Evolutionary conservation across 1,140 invertebrate species (phyloP).

Genomic region (Drosophila rhopaloa): DNA sequence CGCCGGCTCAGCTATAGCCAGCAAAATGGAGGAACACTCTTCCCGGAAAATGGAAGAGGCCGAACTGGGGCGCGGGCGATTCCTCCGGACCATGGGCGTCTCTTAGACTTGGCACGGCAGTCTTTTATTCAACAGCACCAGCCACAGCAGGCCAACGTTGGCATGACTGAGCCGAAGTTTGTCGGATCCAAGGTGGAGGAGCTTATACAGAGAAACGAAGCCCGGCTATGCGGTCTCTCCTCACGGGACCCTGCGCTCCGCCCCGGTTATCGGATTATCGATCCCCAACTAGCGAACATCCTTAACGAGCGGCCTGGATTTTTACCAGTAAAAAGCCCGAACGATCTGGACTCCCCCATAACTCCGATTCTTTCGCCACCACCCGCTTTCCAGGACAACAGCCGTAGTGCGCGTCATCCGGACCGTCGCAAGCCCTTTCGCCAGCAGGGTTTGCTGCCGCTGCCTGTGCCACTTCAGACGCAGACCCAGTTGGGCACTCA

Average conservation of each 20-base stretch:
- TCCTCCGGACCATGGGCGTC: slow-evolving; percentile 52
- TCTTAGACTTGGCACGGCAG: slow-evolving; percentile 53
- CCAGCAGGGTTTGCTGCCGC: slow-evolving; percentile 28
- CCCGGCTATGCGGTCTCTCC: slow-evolving; percentile 46
- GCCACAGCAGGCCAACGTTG: slow-evolving; percentile 20
- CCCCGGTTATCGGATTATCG: slow-evolving; percentile 76
- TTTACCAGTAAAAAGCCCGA: slow-evolving; percentile 71
- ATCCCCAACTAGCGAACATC: slow-evolving; percentile 76
- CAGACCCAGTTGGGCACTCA: slow-evolving; percentile 15
- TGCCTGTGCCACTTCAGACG: slow-evolving; percentile 24
- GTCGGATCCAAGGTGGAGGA: slow-evolving; percentile 80
- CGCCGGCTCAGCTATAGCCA: slow-evolving; percentile 51
- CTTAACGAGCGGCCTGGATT: slow-evolving; percentile 82
- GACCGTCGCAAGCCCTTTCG: slow-evolving; percentile 60
- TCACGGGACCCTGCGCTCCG: slow-evolving; percentile 55
- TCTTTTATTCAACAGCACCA: slow-evolving; percentile 54
- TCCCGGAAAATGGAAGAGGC: slow-evolving; percentile 16
- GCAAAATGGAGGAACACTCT: slow-evolving; percentile 34
- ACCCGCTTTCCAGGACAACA: slow-evolving; percentile 85
- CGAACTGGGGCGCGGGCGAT: slow-evolving; percentile 39
- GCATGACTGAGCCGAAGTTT: slow-evolving; percentile 60
- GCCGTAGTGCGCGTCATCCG: slow-evolving; percentile 35
- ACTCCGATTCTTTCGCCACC: slow-evolving; percentile 86
- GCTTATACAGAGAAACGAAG: slow-evolving; percentile 76
- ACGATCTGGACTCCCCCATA: slow-evolving; percentile 79